Evolutionary conservation across 2,113 vertebrate species (phyloP).

Genomic region (Speoplatyrhinus poulsoni): DNA sequence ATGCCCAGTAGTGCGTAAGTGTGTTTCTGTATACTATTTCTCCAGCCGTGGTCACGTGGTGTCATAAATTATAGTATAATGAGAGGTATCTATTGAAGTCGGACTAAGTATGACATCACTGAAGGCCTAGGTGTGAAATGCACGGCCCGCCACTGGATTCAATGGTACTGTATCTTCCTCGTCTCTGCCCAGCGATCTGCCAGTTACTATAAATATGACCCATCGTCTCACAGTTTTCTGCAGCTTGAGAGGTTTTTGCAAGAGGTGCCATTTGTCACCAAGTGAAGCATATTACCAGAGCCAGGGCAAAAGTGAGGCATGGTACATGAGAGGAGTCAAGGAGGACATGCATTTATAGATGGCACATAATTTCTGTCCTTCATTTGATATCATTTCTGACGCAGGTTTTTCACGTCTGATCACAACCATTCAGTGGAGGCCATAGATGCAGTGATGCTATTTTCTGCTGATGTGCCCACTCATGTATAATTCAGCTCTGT

Average conservation of each 20-base stretch:
- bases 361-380: conserved; percentile 34
- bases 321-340: conserved; percentile 12
- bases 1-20: too few relatives aligned
- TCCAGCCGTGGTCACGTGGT: too few relatives aligned
- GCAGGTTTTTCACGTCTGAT: too few relatives aligned
- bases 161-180: conserved; percentile 26
- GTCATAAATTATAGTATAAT: too few relatives aligned
- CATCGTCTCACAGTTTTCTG: conserved; percentile 40
- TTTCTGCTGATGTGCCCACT: conserved; percentile 56
- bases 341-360: conserved; percentile 22
- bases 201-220: conserved; percentile 60
- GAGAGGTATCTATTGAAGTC: too few relatives aligned
- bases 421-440: conserved; percentile 33
- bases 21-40: too few relatives aligned
- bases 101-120: too few relatives aligned
- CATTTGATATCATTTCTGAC: too few relatives aligned
- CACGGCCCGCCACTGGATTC: too few relatives aligned
- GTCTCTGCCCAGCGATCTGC: conserved; percentile 35
- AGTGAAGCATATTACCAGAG: conserved; percentile 45
- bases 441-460: conserved; percentile 47
- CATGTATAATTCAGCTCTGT: conserved; percentile 68
- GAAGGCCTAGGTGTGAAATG: too few relatives aligned
- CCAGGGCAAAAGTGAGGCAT: conserved; percentile 29
- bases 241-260: conserved; percentile 38
- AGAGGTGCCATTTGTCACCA: conserved; percentile 42